Percentiles rank a stretch among this genome's conserved stretches.
phyloP scores from a whole-genome alignment of 2,888 invertebrate species.

The Stenodema calcarata region DNA sequence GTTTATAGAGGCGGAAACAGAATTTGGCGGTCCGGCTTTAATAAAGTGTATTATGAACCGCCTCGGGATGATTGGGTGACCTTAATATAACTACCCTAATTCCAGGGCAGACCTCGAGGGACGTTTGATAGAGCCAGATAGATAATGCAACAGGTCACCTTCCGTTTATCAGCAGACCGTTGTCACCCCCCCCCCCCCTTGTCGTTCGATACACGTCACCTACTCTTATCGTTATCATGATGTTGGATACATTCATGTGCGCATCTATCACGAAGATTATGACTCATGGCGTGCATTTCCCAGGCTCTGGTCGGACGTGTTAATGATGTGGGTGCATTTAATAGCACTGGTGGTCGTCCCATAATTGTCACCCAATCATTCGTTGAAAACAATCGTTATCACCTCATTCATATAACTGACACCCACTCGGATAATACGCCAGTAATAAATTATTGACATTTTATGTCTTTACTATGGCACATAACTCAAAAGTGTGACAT shows the following conservation, averaged over 20 bases:
- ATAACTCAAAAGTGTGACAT: too few relatives aligned
- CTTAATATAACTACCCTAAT: not conserved
- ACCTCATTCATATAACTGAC: too few relatives aligned
- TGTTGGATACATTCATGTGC: not conserved
- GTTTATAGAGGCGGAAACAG: not conserved
- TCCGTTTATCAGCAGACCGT: not conserved
- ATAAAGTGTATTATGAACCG: not conserved
- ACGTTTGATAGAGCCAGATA: not conserved
- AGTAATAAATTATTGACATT: too few relatives aligned
- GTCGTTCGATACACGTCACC: too few relatives aligned
- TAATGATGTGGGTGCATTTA: too few relatives aligned
- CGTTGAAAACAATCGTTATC: too few relatives aligned
- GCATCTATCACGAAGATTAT: not conserved
- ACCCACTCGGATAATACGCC: too few relatives aligned
- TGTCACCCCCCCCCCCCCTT: not conserved
- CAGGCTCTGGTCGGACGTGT: too few relatives aligned
- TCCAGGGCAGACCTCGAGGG: not conserved
- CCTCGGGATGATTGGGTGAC: not conserved
- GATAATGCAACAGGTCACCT: constrained; percentile 1
- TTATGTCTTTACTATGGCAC: too few relatives aligned
- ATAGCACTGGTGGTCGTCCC: too few relatives aligned
- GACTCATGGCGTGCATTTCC: too few relatives aligned
- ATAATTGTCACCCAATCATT: too few relatives aligned
- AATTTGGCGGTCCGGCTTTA: not conserved
- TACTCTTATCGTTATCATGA: not conserved